Evolutionary conservation across 2,113 vertebrate species (phyloP).

Genomic region (Dasyprocta punctata): DNA sequence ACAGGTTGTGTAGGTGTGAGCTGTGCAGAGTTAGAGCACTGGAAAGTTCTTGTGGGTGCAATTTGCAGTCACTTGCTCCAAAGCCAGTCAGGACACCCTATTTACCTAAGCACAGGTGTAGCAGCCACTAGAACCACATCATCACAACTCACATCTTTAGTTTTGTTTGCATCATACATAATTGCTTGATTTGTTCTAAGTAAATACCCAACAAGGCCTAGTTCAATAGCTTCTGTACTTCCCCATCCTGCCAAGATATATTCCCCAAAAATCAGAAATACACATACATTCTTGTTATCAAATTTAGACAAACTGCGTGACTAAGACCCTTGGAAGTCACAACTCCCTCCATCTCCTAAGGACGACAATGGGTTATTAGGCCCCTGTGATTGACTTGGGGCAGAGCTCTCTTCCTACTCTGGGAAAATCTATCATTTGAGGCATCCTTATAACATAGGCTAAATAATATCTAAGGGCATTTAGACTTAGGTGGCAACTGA

Average conservation of each 20-base stretch:
- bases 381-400: background rate
- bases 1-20: background rate
- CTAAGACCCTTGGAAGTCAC: background rate
- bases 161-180: background rate
- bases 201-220: background rate
- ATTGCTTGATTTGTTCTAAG: background rate
- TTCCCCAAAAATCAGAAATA: background rate
- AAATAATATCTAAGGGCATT: background rate
- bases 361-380: background rate
- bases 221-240: background rate
- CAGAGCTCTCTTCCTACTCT: background rate
- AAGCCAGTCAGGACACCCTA: background rate
- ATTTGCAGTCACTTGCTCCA: background rate
- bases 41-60: background rate
- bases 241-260: background rate
- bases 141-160: background rate
- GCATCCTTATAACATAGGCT: background rate
- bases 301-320: background rate
- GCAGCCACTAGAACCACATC: background rate
- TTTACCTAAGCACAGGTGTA: background rate
- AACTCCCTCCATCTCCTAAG: background rate
- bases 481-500: background rate
- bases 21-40: background rate
- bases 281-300: background rate
- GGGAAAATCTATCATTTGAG: background rate